Percentiles rank a stretch among this genome's conserved stretches.
phyloP scores from a whole-genome alignment of 2,797 vertebrate genomes.

The Crenuchus spilurus region DNA sequence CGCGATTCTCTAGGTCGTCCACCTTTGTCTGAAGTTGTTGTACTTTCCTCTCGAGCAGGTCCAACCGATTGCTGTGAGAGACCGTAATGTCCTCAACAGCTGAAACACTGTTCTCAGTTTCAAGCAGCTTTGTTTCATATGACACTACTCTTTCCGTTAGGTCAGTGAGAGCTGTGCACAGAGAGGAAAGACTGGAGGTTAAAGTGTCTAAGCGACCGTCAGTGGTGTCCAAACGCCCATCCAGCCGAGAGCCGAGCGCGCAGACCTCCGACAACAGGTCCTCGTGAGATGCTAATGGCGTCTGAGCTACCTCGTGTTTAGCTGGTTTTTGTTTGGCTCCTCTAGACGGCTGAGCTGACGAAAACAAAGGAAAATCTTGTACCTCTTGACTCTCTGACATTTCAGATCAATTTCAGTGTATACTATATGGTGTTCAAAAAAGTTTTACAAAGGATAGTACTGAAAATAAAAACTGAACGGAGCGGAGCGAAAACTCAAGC shows the following conservation, averaged over 20 bases:
- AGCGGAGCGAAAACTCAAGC: background rate
- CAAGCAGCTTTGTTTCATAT: background rate
- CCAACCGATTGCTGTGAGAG: background rate
- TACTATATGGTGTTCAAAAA: background rate
- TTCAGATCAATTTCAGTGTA: background rate
- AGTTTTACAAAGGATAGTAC: background rate
- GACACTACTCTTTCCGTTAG: background rate
- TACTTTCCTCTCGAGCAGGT: background rate
- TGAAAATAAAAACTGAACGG: background rate
- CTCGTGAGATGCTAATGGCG: no score
- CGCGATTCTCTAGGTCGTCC: slow-evolving; percentile 5
- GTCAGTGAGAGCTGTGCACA: background rate
- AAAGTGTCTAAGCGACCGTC: background rate
- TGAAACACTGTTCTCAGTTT: background rate
- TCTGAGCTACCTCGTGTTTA: no score
- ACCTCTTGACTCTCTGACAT: background rate
- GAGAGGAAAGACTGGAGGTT: background rate
- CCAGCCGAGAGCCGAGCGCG: background rate
- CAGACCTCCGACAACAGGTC: background rate
- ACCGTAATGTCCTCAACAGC: background rate
- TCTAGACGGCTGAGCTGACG: no score
- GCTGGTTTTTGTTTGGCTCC: no score
- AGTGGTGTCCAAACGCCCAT: background rate
- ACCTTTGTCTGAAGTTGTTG: background rate
- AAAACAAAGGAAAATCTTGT: background rate